phyloP scores from a whole-genome alignment of 2,113 vertebrate genomes.

The Crotalus viridis region DNA sequence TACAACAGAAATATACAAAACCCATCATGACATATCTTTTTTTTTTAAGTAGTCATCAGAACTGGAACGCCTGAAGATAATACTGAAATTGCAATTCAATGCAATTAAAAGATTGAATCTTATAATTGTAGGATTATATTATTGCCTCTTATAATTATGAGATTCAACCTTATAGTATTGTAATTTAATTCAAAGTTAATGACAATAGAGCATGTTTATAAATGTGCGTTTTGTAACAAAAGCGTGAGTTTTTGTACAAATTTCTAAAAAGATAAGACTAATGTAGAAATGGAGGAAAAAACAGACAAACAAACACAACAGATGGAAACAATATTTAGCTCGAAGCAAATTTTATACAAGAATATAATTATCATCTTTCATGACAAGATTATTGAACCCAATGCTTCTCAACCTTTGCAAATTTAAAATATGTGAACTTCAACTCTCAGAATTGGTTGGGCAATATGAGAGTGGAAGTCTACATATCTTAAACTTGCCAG shows the following conservation, averaged over 20 bases:
- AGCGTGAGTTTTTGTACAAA: background rate
- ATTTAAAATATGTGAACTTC: background rate
- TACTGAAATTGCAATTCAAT: background rate
- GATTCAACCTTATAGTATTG: background rate
- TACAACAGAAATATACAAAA: background rate
- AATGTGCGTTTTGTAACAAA: background rate
- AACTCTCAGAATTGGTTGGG: background rate
- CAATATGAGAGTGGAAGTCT: background rate
- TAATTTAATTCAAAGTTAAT: background rate
- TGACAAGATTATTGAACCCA: background rate
- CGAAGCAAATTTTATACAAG: background rate
- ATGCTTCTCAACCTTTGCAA: background rate
- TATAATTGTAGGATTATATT: background rate
- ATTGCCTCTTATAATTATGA: background rate
- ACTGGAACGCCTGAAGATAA: background rate
- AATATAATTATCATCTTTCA: background rate
- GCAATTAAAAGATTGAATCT: background rate
- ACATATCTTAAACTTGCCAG: background rate
- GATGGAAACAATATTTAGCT: background rate
- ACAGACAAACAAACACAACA: background rate
- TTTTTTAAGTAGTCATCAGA: background rate
- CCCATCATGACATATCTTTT: background rate
- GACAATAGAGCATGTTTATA: background rate
- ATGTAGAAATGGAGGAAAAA: background rate
- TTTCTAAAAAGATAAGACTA: background rate